Conservation (phyloP, 2,113 vertebrate genomes). For the Bubo scandiacus region DNA sequence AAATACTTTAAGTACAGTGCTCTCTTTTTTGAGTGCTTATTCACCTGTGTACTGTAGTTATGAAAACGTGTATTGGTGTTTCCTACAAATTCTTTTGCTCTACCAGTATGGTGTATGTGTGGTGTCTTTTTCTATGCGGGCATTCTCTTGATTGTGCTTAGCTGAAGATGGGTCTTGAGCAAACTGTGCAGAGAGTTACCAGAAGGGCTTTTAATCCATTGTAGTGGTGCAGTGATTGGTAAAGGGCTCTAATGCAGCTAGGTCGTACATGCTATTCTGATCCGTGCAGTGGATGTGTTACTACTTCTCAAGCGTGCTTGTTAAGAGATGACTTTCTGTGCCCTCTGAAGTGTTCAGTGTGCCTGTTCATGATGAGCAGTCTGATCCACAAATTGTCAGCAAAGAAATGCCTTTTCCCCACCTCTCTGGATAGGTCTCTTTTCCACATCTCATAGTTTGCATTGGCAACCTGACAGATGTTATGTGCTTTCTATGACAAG, state of each 20-base stretch:
- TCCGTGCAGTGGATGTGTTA: not conserved
- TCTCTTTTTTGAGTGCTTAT: not conserved
- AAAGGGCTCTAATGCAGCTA: not conserved
- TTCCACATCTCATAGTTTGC: not conserved
- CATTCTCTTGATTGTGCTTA: not conserved
- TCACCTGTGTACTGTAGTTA: not conserved
- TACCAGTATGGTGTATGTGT: not conserved
- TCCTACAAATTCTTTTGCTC: not conserved
- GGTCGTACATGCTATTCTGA: not conserved
- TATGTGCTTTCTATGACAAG: fast-evolving
- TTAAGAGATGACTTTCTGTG: not conserved
- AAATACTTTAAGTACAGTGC: not conserved
- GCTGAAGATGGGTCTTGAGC: not conserved
- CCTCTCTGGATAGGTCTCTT: not conserved
- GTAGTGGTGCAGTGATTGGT: not conserved
- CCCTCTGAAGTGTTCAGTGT: not conserved
- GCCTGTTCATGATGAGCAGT: not conserved
- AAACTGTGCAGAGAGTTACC: not conserved
- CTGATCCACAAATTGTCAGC: not conserved
- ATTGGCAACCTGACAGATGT: fast-evolving
- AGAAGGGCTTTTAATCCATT: not conserved
- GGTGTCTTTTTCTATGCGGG: not conserved
- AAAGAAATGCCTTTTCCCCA: not conserved
- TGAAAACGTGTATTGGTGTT: not conserved
- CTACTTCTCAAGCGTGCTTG: not conserved